Conservation (phyloP, 92 coral and sea anemone species). For the Diadumene lineata region DNA sequence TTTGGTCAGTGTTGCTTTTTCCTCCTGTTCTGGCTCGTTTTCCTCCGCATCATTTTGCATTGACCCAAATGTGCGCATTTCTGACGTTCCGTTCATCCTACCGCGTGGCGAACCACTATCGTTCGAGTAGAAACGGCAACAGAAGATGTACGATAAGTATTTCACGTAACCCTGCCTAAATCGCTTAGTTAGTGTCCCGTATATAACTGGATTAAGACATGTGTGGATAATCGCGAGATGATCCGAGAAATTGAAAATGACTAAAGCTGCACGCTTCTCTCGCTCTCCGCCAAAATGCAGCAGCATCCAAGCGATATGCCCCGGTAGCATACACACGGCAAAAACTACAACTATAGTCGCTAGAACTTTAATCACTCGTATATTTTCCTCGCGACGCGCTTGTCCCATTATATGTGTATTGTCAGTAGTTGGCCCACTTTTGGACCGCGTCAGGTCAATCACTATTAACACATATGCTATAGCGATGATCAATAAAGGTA, state of each 20-base stretch:
- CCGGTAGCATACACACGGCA: slow-evolving; percentile 73
- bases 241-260: slow-evolving; percentile 57
- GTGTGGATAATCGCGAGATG: slow-evolving; percentile 66
- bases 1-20: no score
- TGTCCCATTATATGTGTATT: slow-evolving; percentile 38
- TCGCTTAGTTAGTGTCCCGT: slow-evolving; percentile 74
- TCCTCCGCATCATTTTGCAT: slow-evolving; percentile 1
- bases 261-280: slow-evolving; percentile 32
- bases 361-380: slow-evolving; percentile 67
- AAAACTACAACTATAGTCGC: slow-evolving; percentile 63
- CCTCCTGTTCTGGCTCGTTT: no score
- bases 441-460: slow-evolving; percentile 55
- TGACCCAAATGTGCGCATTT: slow-evolving; percentile 35
- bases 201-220: slow-evolving; percentile 72
- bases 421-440: slow-evolving; percentile 39
- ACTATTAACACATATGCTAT: slow-evolving; percentile 70
- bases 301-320: slow-evolving; percentile 77
- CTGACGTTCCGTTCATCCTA: slow-evolving; percentile 30
- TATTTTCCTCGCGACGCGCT: slow-evolving; percentile 60
- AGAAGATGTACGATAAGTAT: slow-evolving; percentile 42
- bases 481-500: slow-evolving; percentile 64
- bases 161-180: slow-evolving; percentile 66
- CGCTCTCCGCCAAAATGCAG: slow-evolving; percentile 70
- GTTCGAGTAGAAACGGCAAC: slow-evolving; percentile 20
- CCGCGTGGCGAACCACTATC: not conserved